These are phyloP conservation scores for Ischnus inquisitorius DNA, from an alignment of 2,888 invertebrate genomes.

Conservation along the genomic window DNA sequence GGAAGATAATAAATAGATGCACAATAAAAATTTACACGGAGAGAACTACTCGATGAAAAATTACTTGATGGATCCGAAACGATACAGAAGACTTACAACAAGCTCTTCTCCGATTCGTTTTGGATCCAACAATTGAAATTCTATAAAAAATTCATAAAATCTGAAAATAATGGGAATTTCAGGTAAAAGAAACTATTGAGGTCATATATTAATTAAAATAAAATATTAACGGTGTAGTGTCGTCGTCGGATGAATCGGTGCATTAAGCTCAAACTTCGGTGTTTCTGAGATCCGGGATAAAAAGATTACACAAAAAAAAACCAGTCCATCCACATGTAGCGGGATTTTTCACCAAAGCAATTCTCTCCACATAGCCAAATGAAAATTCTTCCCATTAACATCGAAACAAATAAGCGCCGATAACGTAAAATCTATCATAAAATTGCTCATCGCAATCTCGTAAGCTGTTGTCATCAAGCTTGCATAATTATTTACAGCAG, in stretches of 20 bases:
- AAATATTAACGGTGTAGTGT: too few species aligned
- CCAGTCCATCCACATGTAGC: not conserved
- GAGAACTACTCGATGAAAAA: constrained; percentile 21
- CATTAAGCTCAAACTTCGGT: not conserved
- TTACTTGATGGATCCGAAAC: not conserved
- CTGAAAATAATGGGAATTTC: not conserved
- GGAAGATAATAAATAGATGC: not conserved
- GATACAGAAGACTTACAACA: too few species aligned
- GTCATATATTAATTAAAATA: too few species aligned
- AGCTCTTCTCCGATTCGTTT: too few species aligned
- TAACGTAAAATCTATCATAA: constrained; percentile 8
- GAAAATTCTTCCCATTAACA: not conserved
- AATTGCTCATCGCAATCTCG: constrained; percentile 9
- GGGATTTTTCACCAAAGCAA: not conserved
- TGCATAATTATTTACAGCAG: constrained; percentile 58
- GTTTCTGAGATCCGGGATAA: not conserved
- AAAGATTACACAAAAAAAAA: not conserved
- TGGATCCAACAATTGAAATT: too few species aligned
- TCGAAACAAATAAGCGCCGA: constrained; percentile 7
- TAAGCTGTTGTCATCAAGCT: constrained; percentile 51
- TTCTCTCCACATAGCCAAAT: constrained; percentile 2
- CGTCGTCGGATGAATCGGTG: not conserved
- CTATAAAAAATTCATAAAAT: not conserved
- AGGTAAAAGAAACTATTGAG: not conserved
- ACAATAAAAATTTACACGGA: not conserved